Evolutionary conservation across 1,140 invertebrate genomes (phyloP).

Genomic region (Acyrthosiphon pisum): DNA sequence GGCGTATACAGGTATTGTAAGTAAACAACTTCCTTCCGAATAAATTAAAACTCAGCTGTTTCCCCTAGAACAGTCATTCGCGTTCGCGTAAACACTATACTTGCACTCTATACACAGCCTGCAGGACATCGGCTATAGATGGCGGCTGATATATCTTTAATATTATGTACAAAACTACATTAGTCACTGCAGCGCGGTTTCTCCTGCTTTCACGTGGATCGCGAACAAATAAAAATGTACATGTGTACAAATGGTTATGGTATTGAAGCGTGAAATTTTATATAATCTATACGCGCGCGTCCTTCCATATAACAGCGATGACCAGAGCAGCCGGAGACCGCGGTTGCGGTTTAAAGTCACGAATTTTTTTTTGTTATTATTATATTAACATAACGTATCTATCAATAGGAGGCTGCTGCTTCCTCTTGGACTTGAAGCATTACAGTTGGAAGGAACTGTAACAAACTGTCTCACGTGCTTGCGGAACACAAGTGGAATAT

Average conservation of each 20-base stretch:
- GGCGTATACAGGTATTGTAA: neutral
- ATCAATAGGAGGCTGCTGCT: neutral
- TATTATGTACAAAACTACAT: neutral
- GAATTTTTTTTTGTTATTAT: slow-evolving; percentile 11
- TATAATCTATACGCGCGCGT: neutral
- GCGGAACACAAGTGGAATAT: neutral
- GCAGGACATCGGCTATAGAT: neutral
- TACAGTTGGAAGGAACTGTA: neutral
- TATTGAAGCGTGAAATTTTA: neutral
- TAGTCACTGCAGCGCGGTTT: neutral
- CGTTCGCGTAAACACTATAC: neutral
- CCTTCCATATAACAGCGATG: neutral
- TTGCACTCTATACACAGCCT: neutral
- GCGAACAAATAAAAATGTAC: neutral
- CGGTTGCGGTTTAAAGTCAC: neutral
- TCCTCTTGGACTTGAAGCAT: neutral
- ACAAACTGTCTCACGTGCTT: neutral
- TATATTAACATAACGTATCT: neutral
- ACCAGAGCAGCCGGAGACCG: neutral
- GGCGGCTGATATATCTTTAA: neutral
- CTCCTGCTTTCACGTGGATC: slow-evolving; percentile 38
- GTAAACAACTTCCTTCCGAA: neutral
- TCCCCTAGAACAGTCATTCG: neutral
- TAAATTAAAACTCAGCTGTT: neutral
- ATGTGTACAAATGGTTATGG: neutral